phyloP scores from a whole-genome alignment of 2,113 vertebrate genomes.

The Callipepla californica region DNA sequence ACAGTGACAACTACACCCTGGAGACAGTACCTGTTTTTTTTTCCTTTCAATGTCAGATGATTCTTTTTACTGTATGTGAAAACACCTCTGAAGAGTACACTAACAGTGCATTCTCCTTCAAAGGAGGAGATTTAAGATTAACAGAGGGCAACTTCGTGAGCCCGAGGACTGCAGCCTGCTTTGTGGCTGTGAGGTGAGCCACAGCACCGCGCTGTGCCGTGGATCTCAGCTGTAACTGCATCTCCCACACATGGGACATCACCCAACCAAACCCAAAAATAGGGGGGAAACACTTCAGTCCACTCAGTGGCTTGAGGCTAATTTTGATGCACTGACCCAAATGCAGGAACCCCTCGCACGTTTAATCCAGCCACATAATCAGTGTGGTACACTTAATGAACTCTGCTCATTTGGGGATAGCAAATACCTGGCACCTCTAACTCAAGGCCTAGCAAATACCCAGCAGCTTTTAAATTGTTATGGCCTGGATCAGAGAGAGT shows the following conservation, averaged over 20 bases:
- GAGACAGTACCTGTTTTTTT: too few relatives aligned
- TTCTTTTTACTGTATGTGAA: not conserved
- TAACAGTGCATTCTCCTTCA: not conserved
- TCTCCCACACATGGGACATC: too few relatives aligned
- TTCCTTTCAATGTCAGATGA: too few relatives aligned
- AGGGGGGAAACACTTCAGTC: not conserved
- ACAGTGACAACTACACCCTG: not conserved
- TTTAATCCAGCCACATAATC: not conserved
- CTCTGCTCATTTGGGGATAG: not conserved
- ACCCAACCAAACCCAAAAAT: not conserved
- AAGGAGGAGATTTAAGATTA: not conserved
- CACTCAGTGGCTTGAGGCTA: not conserved
- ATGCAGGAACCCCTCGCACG: not conserved
- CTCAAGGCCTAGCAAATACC: not conserved
- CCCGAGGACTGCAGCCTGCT: not conserved
- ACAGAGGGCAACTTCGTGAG: not conserved
- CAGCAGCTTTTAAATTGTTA: not conserved
- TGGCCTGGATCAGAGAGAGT: not conserved
- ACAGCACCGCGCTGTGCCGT: fast-evolving
- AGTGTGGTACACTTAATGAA: too few relatives aligned
- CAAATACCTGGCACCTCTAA: not conserved
- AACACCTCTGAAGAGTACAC: not conserved
- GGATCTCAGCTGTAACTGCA: not conserved
- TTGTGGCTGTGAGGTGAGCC: not conserved
- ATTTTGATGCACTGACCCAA: not conserved